Evolutionary conservation across 2,888 invertebrate species (phyloP).

Genomic region (Endotricha flammealis): DNA sequence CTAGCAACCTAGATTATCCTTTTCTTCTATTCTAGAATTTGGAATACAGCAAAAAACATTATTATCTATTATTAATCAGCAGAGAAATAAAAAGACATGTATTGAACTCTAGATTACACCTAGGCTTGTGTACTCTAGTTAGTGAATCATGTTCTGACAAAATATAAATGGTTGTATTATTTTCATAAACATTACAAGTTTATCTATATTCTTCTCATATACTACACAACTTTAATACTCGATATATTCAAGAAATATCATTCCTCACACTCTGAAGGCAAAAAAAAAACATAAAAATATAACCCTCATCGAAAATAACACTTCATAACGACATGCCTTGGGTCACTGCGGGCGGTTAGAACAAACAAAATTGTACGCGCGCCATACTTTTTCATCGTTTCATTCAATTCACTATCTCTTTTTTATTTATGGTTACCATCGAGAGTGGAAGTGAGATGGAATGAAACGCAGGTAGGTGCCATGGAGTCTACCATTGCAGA

Average conservation of each 20-base stretch:
- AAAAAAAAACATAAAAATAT: constrained; percentile 67
- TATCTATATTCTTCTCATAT: constrained; percentile 27
- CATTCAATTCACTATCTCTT: constrained; percentile 37
- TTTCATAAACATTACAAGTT: too few relatives aligned
- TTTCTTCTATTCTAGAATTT: too few relatives aligned
- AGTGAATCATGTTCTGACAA: too few relatives aligned
- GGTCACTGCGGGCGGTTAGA: constrained; percentile 73
- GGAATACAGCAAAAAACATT: too few relatives aligned
- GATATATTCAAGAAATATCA: constrained; percentile 71
- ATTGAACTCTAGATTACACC: too few relatives aligned
- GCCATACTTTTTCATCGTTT: constrained; percentile 47
- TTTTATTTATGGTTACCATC: constrained; percentile 22
- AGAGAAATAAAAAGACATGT: too few relatives aligned
- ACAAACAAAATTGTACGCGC: constrained; percentile 63
- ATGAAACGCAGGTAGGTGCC: constrained; percentile 70
- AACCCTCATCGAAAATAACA: constrained; percentile 72
- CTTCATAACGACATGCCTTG: constrained; percentile 69
- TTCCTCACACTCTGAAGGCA: constrained; percentile 59
- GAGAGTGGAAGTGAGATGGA: constrained; percentile 33
- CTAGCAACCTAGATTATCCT: too few relatives aligned
- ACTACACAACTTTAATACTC: constrained; percentile 51
- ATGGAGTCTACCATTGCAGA: constrained; percentile 62
- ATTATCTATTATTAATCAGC: too few relatives aligned
- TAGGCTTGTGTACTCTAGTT: too few relatives aligned
- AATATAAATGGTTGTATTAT: too few relatives aligned